phyloP scores from a whole-genome alignment of 2,888 invertebrate species.

The Drosophila dives region DNA sequence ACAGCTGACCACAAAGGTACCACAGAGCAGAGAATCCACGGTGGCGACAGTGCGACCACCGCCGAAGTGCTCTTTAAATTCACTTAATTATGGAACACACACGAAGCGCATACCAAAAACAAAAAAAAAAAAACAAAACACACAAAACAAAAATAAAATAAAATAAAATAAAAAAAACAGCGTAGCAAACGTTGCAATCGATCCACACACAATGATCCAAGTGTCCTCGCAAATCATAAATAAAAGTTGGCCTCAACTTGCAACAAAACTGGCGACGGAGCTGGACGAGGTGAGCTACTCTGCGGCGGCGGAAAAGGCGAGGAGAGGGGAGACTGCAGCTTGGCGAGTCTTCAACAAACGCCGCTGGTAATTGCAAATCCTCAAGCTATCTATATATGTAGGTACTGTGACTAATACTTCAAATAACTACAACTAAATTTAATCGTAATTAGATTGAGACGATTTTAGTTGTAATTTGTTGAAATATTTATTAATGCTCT shows the following conservation, averaged over 20 bases:
- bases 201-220: constrained; percentile 47
- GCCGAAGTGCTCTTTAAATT: constrained; percentile 77
- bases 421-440: not conserved
- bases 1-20: constrained; percentile 7
- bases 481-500: not conserved
- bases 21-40: constrained; percentile 1
- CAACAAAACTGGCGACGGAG: not conserved
- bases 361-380: constrained; percentile 50
- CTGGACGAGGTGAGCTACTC: not conserved
- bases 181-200: constrained; percentile 50
- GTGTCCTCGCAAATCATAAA: constrained; percentile 79
- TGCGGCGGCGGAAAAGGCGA: not conserved
- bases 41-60: constrained; percentile 69
- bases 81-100: constrained; percentile 84
- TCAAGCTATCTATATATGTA: constrained; percentile 2
- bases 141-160: constrained; percentile 32
- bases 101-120: constrained; percentile 78
- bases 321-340: constrained; percentile 6
- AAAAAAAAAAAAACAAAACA: not conserved
- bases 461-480: not conserved
- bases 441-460: not conserved
- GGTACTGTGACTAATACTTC: constrained; percentile 32
- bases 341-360: constrained; percentile 25
- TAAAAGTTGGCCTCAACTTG: constrained; percentile 56
- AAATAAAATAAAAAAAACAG: constrained; percentile 36